Conservation (phyloP, 2,797 vertebrate genomes). For the Eupleurogrammus muticus region DNA sequence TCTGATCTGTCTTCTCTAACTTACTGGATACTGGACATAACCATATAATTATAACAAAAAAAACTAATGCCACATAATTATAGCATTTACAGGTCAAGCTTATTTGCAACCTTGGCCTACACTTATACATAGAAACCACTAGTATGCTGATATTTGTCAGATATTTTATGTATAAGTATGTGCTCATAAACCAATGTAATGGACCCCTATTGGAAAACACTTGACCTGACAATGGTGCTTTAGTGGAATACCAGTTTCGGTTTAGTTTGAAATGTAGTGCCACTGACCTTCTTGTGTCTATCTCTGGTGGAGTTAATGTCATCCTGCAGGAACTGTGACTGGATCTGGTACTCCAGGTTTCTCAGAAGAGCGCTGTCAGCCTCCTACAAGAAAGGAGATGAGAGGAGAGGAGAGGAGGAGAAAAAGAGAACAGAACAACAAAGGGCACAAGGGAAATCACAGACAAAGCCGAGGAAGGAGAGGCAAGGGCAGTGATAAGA, state of each 20-base stretch:
- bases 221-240: too few species aligned
- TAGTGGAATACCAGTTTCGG: too few species aligned
- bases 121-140: too few species aligned
- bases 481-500: too few species aligned
- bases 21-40: not conserved
- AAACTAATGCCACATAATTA: not conserved
- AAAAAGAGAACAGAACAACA: not conserved
- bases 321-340: constrained; percentile 95
- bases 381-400: constrained; percentile 81
- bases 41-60: not conserved
- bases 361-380: constrained; percentile 89
- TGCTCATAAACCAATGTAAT: not conserved
- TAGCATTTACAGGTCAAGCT: not conserved
- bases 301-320: constrained; percentile 93
- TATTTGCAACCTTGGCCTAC: not conserved
- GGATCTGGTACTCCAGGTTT: constrained; percentile 93
- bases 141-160: too few species aligned
- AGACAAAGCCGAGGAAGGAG: not conserved
- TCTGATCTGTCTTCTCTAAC: not conserved
- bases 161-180: too few species aligned
- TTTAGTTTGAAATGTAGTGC: not conserved
- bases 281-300: constrained; percentile 92
- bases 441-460: not conserved
- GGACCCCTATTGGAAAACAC: too few species aligned
- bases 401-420: not conserved